These are phyloP conservation scores for Saccopteryx bilineata DNA, from an alignment of 2,113 vertebrate species.

Conservation along the genomic window DNA sequence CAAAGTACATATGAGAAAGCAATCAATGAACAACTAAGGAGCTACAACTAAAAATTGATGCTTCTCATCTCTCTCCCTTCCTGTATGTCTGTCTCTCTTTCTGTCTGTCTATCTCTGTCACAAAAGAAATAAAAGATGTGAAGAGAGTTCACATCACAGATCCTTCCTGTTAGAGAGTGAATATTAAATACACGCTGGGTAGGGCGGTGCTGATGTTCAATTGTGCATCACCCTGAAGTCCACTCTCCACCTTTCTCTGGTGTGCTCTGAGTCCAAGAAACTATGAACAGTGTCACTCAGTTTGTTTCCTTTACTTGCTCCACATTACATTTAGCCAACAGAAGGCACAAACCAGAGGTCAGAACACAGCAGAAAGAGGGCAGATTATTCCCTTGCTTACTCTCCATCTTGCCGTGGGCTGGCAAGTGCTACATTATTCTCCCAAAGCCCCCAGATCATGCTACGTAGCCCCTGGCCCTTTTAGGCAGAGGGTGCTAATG, in stretches of 20 bases:
- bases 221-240: background rate
- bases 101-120: too few relatives aligned
- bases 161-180: background rate
- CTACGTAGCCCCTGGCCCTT: background rate
- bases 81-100: too few relatives aligned
- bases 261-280: background rate
- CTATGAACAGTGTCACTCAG: fast-evolving
- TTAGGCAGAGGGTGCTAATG: background rate
- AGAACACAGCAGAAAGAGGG: background rate
- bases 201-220: background rate
- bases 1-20: too few relatives aligned
- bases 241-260: background rate
- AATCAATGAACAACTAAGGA: too few relatives aligned
- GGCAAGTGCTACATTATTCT: background rate
- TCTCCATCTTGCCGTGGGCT: too few relatives aligned
- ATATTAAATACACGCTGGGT: background rate
- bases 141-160: background rate
- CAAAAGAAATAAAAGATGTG: background rate
- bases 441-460: background rate
- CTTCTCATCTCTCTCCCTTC: too few relatives aligned
- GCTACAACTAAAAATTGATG: too few relatives aligned
- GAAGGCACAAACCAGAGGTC: background rate
- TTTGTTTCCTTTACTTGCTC: background rate
- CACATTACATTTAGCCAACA: background rate
- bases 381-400: background rate